Percentiles rank a stretch among this genome's conserved stretches.
Conservation (phyloP, 2,888 invertebrate species). For the Drosophila infuscata region DNA sequence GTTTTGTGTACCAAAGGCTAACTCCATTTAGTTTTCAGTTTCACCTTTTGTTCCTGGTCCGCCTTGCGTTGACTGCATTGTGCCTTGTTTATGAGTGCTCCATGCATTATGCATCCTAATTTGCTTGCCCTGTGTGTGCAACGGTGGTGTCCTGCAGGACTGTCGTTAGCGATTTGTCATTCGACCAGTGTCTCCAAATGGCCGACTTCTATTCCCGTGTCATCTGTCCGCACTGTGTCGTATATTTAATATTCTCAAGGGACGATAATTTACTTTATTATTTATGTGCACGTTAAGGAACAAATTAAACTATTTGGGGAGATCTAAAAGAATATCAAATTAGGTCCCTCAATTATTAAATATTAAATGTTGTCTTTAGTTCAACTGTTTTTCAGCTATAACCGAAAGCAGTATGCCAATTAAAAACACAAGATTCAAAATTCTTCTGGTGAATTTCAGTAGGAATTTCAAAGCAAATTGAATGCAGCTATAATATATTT, state of each 20-base stretch:
- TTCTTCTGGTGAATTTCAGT: neutral
- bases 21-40: slow-evolving; percentile 37
- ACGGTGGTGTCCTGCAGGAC: slow-evolving; percentile 9
- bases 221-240: neutral
- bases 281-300: neutral
- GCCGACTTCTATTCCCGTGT: too few relatives aligned
- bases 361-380: neutral
- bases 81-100: slow-evolving; percentile 21
- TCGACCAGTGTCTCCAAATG: neutral
- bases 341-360: neutral
- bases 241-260: neutral
- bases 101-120: slow-evolving; percentile 10
- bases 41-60: slow-evolving; percentile 3
- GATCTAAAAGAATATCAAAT: neutral
- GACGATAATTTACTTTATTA: neutral
- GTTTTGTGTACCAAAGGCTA: slow-evolving; percentile 16
- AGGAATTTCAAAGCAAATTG: neutral
- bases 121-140: slow-evolving; percentile 20
- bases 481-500: neutral
- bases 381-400: neutral
- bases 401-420: slow-evolving; percentile 1
- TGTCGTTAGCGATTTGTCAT: slow-evolving; percentile 37
- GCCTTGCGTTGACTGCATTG: slow-evolving; percentile 1
- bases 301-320: neutral
- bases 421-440: neutral